Conservation (phyloP, 23 tunicate species). For the Oikopleura albicans region DNA sequence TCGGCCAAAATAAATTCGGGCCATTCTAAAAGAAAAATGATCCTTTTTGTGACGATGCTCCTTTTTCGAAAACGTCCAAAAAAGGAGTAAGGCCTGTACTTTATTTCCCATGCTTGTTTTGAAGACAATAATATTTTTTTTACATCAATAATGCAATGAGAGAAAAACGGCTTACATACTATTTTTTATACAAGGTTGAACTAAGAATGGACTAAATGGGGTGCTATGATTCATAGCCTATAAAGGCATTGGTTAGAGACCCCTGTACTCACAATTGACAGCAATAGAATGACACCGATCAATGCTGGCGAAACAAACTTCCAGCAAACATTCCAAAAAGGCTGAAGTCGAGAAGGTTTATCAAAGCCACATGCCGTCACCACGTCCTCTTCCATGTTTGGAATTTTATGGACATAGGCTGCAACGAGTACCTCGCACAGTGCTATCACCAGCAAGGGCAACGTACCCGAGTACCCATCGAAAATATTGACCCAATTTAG, state of each 20-base stretch:
- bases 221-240: no score
- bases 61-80: no score
- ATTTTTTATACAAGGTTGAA: no score
- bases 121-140: background rate
- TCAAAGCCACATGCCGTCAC: background rate
- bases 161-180: no score
- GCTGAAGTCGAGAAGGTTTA: background rate
- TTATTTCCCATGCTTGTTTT: background rate
- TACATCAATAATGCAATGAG: background rate
- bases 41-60: no score
- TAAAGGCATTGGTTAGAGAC: no score
- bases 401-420: slow-evolving; percentile 55
- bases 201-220: no score
- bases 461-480: slow-evolving; percentile 75
- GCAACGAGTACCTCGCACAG: slow-evolving; percentile 57
- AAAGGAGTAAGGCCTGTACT: no score
- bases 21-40: no score
- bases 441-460: slow-evolving; percentile 67
- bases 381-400: background rate
- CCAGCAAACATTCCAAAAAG: slow-evolving; percentile 8
- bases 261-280: background rate
- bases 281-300: background rate
- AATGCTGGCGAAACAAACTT: background rate
- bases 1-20: no score
- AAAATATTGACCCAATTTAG: slow-evolving; percentile 55